Evolutionary conservation across 1,140 invertebrate species (phyloP).

Genomic region (Drosophila oshimai): DNA sequence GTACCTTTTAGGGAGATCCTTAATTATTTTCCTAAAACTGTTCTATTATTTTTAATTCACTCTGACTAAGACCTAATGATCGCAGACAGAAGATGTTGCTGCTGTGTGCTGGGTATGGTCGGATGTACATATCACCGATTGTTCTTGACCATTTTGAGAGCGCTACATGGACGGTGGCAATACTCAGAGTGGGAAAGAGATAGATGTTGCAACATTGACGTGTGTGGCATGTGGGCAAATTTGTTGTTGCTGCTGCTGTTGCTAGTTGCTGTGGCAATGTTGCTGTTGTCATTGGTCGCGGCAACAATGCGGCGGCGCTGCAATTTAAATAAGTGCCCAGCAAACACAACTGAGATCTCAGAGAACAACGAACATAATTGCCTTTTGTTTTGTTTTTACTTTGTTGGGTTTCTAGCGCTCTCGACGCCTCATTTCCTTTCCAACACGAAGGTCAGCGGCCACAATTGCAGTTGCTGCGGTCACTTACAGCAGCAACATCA

Average conservation of each 20-base stretch:
- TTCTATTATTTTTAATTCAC: background rate
- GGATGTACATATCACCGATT: conserved; percentile 12
- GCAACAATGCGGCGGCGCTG: conserved; percentile 50
- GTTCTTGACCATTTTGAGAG: conserved; percentile 33
- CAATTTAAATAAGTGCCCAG: conserved; percentile 73
- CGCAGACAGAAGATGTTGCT: background rate
- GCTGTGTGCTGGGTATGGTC: conserved; percentile 1
- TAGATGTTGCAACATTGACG: conserved; percentile 42
- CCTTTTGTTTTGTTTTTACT: conserved; percentile 50
- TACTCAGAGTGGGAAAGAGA: conserved; percentile 4
- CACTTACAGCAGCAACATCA: background rate
- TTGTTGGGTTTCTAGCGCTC: conserved; percentile 48
- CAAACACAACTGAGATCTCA: no score
- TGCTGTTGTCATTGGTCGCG: conserved; percentile 14
- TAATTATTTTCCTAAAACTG: background rate
- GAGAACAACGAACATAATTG: conserved; percentile 56
- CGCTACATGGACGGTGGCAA: background rate
- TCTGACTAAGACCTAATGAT: conserved; percentile 1
- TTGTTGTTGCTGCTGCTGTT: conserved; percentile 42
- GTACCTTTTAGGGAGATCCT: background rate
- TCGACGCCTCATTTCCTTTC: conserved; percentile 53
- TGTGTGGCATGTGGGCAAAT: conserved; percentile 70
- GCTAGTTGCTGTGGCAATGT: conserved; percentile 1
- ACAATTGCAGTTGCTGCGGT: conserved; percentile 30
- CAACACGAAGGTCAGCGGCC: conserved; percentile 65